These are phyloP conservation scores for Perizoma affinitatum DNA, from an alignment of 2,888 invertebrate species.

Conservation along the genomic window DNA sequence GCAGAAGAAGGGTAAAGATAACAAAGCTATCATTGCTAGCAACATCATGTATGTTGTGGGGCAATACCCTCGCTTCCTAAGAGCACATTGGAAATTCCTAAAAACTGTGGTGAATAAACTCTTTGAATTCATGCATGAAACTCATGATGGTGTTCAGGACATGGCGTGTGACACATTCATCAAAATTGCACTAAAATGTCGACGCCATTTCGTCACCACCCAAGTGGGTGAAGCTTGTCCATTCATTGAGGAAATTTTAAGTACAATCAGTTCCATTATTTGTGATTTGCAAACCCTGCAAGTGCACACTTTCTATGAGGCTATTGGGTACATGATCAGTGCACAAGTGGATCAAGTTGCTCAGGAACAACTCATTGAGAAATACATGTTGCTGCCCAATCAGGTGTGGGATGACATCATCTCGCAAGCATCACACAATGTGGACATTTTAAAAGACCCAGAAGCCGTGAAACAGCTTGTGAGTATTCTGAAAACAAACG, in stretches of 20 bases:
- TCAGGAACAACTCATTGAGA: conserved; percentile 97
- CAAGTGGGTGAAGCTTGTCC: conserved; percentile 98
- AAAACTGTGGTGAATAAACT: conserved; percentile 99
- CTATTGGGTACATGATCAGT: conserved; percentile 99
- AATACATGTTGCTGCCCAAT: conserved; percentile 98
- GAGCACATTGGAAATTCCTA: conserved; percentile 99
- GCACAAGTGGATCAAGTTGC: conserved; percentile 95
- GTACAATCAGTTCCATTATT: conserved; percentile 97
- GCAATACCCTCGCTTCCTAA: conserved; percentile 98
- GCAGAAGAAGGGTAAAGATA: conserved; percentile 99
- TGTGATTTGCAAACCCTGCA: conserved; percentile 99
- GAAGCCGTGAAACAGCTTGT: conserved; percentile 98
- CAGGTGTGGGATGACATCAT: conserved; percentile 99
- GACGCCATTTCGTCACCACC: conserved; percentile 97
- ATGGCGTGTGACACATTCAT: conserved; percentile 99
- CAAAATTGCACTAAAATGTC: conserved; percentile 99
- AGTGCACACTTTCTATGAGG: conserved; percentile 99
- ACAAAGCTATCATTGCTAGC: conserved; percentile 99
- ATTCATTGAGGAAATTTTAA: conserved; percentile 99
- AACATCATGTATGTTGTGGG: conserved; percentile 99
- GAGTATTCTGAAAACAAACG: conserved; percentile 99
- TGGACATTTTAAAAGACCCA: conserved; percentile 97
- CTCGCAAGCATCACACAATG: conserved; percentile 97
- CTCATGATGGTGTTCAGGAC: conserved; percentile 99
- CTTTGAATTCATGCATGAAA: conserved; percentile 99